phyloP scores from a whole-genome alignment of 2,797 vertebrate species.

The Pempheris klunzingeri region DNA sequence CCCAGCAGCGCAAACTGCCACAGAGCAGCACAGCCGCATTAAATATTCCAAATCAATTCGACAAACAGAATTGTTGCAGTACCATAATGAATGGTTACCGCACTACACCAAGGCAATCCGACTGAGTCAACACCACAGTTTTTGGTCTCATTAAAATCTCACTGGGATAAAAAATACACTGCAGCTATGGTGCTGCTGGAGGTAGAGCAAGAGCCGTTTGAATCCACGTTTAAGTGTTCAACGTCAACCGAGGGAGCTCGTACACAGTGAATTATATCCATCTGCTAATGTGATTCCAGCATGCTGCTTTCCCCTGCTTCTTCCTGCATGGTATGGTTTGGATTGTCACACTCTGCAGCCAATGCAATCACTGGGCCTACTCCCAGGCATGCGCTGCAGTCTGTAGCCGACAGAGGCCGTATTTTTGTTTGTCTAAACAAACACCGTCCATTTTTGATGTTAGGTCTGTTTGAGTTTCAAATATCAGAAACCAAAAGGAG shows the following conservation, averaged over 20 bases:
- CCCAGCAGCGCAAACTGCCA: conserved; percentile 44
- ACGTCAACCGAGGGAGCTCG: conserved; percentile 51
- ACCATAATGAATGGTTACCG: conserved; percentile 58
- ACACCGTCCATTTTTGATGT: conserved; percentile 50
- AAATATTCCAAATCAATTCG: conserved; percentile 47
- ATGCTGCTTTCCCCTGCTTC: conserved; percentile 40
- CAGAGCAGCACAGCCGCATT: conserved; percentile 43
- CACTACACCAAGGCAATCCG: conserved; percentile 40
- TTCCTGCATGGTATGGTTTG: conserved; percentile 61
- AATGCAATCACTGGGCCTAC: conserved; percentile 52
- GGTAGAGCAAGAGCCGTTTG: conserved; percentile 31
- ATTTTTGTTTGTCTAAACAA: conserved; percentile 64
- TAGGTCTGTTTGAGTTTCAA: conserved; percentile 43
- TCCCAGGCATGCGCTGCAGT: conserved; percentile 39
- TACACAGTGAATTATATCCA: conserved; percentile 64
- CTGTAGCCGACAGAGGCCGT: conserved; percentile 36
- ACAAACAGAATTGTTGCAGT: conserved; percentile 40
- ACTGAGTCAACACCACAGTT: conserved; percentile 63
- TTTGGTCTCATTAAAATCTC: conserved; percentile 56
- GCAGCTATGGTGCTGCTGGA: conserved; percentile 50
- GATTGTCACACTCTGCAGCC: conserved; percentile 74
- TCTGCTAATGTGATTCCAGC: conserved; percentile 74
- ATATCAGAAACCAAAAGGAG: conserved; percentile 40
- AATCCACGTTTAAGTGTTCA: conserved; percentile 57
- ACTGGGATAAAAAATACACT: conserved; percentile 31